Evolutionary conservation across 2,113 vertebrate genomes (phyloP).

Genomic region (Rhinoptilus africanus): DNA sequence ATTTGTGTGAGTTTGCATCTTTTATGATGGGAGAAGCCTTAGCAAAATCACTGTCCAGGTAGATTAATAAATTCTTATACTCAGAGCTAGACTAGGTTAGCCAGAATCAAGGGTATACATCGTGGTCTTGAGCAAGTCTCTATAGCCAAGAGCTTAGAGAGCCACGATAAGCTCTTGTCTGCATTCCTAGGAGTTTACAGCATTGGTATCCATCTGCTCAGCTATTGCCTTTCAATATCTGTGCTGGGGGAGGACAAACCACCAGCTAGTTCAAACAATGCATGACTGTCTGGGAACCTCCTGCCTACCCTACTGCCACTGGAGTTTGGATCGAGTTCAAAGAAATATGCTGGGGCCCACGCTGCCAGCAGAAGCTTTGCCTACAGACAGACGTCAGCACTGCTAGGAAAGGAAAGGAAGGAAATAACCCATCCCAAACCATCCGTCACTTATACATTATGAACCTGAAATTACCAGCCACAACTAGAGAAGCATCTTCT

Average conservation of each 20-base stretch:
- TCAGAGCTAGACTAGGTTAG: neutral
- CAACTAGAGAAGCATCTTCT: neutral
- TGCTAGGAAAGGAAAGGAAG: neutral
- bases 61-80: neutral
- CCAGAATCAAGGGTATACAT: neutral
- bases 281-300: constrained; percentile 1
- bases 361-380: neutral
- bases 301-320: neutral
- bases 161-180: neutral
- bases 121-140: neutral
- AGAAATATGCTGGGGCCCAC: neutral
- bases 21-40: neutral
- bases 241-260: neutral
- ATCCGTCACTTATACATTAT: fast-evolving
- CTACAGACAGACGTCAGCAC: neutral
- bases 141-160: neutral
- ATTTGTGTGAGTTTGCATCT: neutral
- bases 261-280: neutral
- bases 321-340: neutral
- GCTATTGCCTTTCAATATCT: neutral
- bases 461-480: neutral
- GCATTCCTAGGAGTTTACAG: constrained; percentile 5
- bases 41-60: neutral
- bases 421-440: neutral
- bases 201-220: neutral